A percentile compares a stretch with the other conserved stretches of the same genome.
Conservation (phyloP, 2,113 vertebrate genomes). For the Perccottus glenii region DNA sequence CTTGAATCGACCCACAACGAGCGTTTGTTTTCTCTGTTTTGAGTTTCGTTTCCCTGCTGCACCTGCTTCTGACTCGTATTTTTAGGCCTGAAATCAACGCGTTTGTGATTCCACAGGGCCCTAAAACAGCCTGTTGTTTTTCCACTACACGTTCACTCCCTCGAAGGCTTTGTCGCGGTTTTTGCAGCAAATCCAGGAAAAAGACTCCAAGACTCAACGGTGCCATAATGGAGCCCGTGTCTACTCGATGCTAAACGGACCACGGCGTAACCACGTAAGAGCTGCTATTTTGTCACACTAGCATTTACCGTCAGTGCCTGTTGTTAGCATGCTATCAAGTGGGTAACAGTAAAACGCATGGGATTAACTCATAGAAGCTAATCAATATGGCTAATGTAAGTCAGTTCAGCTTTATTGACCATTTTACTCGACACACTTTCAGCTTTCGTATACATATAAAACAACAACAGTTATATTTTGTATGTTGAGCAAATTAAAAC, state of each 20-base stretch:
- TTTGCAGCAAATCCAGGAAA: not conserved
- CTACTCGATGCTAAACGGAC: conserved; percentile 61
- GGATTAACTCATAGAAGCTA: not conserved
- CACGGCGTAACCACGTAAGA: conserved; percentile 42
- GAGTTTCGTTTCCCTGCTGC: not conserved
- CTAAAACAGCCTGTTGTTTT: conserved; percentile 11
- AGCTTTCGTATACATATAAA: too few relatives aligned
- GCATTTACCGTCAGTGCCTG: not conserved
- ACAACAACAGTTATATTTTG: too few relatives aligned
- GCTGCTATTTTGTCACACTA: conserved; percentile 8
- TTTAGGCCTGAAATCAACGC: not conserved
- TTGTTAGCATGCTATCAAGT: not conserved
- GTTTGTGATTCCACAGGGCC: not conserved
- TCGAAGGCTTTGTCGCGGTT: conserved; percentile 13
- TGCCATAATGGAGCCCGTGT: conserved; percentile 64
- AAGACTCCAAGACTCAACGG: conserved; percentile 21
- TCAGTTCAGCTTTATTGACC: too few relatives aligned
- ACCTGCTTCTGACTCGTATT: conserved; percentile 27
- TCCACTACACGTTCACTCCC: not conserved
- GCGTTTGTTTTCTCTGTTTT: too few relatives aligned
- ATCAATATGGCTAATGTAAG: too few relatives aligned
- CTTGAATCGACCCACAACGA: not conserved
- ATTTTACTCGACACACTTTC: too few relatives aligned
- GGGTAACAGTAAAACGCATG: not conserved
- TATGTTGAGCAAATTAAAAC: too few relatives aligned